Evolutionary conservation across 2,797 vertebrate species (phyloP).

Genomic region (Trachurus trachurus): DNA sequence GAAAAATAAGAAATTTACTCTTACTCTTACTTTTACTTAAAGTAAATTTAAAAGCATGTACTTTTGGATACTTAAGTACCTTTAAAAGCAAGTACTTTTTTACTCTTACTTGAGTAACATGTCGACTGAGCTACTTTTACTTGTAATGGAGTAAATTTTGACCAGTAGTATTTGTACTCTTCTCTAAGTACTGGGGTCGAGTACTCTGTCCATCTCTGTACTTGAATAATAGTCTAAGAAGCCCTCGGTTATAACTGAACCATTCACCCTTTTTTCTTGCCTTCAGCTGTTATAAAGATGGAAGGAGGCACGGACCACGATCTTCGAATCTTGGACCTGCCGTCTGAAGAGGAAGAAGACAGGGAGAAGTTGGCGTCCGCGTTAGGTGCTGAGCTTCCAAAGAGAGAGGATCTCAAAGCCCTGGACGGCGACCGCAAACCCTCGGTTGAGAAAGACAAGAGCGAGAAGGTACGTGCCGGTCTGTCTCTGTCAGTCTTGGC

Average conservation of each 20-base stretch:
- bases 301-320: slow-evolving; percentile 94
- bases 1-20: too few species aligned
- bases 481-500: not conserved
- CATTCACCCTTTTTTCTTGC: not conserved
- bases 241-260: slow-evolving; percentile 8
- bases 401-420: slow-evolving; percentile 86
- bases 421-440: slow-evolving; percentile 83
- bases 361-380: slow-evolving; percentile 75
- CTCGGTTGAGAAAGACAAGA: slow-evolving; percentile 85
- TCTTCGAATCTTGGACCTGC: slow-evolving; percentile 91
- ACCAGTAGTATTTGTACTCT: too few species aligned
- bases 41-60: too few species aligned
- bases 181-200: too few species aligned
- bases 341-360: slow-evolving; percentile 91
- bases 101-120: too few species aligned
- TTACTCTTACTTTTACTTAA: too few species aligned
- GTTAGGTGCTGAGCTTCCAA: slow-evolving; percentile 80
- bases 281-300: slow-evolving; percentile 95
- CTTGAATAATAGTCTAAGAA: not conserved
- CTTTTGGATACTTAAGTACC: too few species aligned
- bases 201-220: too few species aligned
- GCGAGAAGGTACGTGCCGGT: slow-evolving; percentile 83
- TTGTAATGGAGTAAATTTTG: too few species aligned
- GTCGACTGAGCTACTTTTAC: too few species aligned
- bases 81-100: too few species aligned